These are phyloP conservation scores for Tetrapedia diversipes DNA, from an alignment of 2,888 invertebrate genomes.

Conservation along the genomic window DNA sequence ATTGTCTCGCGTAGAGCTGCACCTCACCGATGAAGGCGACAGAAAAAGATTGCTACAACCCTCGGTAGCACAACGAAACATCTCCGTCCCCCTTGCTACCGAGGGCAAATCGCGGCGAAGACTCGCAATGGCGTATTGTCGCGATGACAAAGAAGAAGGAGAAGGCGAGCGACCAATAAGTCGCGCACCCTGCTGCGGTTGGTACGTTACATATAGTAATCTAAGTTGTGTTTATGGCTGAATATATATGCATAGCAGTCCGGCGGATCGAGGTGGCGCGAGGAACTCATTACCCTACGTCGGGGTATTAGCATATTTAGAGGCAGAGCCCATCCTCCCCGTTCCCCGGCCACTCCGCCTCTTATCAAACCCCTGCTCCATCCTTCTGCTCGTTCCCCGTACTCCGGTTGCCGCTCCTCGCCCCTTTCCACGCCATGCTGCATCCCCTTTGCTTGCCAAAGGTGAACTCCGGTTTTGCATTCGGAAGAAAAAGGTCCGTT, in stretches of 20 bases:
- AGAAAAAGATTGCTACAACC: not conserved
- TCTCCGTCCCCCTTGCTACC: not conserved
- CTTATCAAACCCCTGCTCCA: slow-evolving; percentile 63
- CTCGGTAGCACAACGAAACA: slow-evolving; percentile 1
- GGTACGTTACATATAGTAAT: slow-evolving; percentile 73
- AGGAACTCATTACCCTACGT: slow-evolving; percentile 81
- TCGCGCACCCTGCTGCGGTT: slow-evolving; percentile 58
- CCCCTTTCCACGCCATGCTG: slow-evolving; percentile 38
- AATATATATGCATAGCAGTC: slow-evolving; percentile 81
- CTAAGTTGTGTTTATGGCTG: slow-evolving; percentile 80
- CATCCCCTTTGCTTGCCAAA: not conserved
- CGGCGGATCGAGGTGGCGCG: slow-evolving; percentile 75
- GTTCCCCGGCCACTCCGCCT: slow-evolving; percentile 58
- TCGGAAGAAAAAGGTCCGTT: no score
- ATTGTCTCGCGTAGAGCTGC: no score
- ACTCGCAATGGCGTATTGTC: slow-evolving; percentile 8
- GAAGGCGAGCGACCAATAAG: slow-evolving; percentile 58
- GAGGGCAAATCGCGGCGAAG: slow-evolving; percentile 20
- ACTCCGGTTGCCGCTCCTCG: slow-evolving; percentile 14
- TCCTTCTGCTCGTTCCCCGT: slow-evolving; percentile 49
- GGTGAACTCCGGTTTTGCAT: slow-evolving; percentile 26
- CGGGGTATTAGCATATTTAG: slow-evolving; percentile 82
- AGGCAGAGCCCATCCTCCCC: slow-evolving; percentile 73
- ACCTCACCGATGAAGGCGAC: no score
- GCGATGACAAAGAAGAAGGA: slow-evolving; percentile 27